These are phyloP conservation scores for Dysmachus trigonus DNA, from an alignment of 2,888 invertebrate genomes.

Conservation along the genomic window DNA sequence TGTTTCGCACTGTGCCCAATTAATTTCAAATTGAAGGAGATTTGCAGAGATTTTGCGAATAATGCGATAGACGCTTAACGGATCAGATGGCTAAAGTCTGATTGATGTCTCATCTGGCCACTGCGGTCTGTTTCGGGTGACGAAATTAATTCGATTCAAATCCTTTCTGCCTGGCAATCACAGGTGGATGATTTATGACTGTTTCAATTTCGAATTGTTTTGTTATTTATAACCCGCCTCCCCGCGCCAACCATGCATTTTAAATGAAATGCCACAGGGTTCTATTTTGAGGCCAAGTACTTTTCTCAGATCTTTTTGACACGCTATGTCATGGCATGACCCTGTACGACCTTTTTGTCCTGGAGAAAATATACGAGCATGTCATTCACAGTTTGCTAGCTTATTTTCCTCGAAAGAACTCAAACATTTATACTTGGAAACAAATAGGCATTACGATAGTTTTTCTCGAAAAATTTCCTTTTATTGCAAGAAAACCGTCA, in stretches of 20 bases:
- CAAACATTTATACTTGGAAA: neutral
- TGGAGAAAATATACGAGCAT: neutral
- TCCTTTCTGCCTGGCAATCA: neutral
- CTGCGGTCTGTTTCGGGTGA: neutral
- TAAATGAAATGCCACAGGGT: neutral
- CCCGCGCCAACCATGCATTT: neutral
- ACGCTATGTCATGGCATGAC: neutral
- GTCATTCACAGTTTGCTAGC: neutral
- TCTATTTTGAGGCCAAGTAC: neutral
- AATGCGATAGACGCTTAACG: neutral
- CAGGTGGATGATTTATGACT: neutral
- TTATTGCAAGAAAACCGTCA: neutral
- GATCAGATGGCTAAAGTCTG: neutral
- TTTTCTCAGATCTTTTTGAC: neutral
- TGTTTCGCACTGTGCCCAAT: neutral
- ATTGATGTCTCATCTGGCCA: neutral
- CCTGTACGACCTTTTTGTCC: neutral
- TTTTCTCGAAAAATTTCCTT: neutral
- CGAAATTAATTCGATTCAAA: neutral
- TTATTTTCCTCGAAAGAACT: neutral
- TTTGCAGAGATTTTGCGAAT: neutral
- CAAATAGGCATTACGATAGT: neutral
- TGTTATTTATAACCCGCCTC: neutral
- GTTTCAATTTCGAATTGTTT: neutral
- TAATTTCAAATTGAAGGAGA: neutral